Evolutionary conservation across 1,140 invertebrate genomes (phyloP), one percentile per base, ranked within the genome.

Genomic region (Battus philenor): DNA sequence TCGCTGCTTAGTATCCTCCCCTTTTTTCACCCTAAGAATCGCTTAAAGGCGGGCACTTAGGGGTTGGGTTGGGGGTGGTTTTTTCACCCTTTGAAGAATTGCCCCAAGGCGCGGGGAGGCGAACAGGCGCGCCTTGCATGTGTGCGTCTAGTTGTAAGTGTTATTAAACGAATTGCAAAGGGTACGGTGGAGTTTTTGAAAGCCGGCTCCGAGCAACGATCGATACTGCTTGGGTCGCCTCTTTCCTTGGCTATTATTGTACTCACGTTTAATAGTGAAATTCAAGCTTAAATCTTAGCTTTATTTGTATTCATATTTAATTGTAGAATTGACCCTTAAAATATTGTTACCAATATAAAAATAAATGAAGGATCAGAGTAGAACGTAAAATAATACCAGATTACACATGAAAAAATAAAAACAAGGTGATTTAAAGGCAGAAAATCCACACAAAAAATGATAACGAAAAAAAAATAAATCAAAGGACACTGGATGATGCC

Each of bases 51-150:
- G 75, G 75, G 66, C 54, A 57, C 33, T 32, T 39, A 39, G 52
- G 54, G 54, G 57, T 51, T 44, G 58, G 54, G 54, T 44, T 47
- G 59, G 56, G 61, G 50, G 75, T 65, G 68, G 67, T 84, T 84
- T 84, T 84, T 84, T 79, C 77, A 75, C 80, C 80, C 80, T 81
- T 78, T 80, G 76, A 81, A 81, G 76, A 83, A 83, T 83, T 78
- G 73, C 74, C 77, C 72, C 62, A 80, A 79, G 79, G 78, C 76
- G 66, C 51, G 67, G 68, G 72, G 69, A 58, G 65, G 63, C 57
- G 39, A 44, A 18, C 34, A 52, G 54, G 60, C 46, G 34, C 29
- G 22, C 20, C 30, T 27, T 47, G 53, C 51, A 34, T 65, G 56
- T 74, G 72, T 64, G 71, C 51, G 72, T 59, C 45, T 50, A 59